Evolutionary conservation across 2,888 invertebrate genomes (phyloP).

Genomic region (Harmothoe impar): DNA sequence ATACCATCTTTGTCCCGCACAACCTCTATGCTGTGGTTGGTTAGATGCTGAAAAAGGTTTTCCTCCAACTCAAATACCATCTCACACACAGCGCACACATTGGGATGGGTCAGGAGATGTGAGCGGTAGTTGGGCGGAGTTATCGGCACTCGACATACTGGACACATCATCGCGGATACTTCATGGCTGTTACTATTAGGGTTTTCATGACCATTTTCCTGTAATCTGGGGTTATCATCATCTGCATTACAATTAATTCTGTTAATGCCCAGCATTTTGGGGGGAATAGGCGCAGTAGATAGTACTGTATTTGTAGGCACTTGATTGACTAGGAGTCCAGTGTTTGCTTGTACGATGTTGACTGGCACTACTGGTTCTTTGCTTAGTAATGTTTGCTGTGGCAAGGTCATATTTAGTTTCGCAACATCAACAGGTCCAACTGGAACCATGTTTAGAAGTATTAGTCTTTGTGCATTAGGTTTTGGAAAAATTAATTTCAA

Average conservation of each 20-base stretch:
- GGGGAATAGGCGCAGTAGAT: not conserved
- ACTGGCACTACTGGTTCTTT: not conserved
- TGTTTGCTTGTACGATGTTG: not conserved
- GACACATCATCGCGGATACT: not conserved
- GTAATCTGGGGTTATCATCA: not conserved
- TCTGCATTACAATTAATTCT: not conserved
- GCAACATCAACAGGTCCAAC: not conserved
- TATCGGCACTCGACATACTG: not conserved
- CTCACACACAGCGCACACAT: conserved; percentile 38
- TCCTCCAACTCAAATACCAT: not conserved
- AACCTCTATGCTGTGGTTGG: not conserved
- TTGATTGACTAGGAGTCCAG: not conserved
- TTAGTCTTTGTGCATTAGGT: not conserved
- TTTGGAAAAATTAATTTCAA: not conserved
- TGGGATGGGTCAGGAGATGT: conserved; percentile 39
- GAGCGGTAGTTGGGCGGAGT: not conserved
- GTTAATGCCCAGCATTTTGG: not conserved
- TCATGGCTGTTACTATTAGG: not conserved
- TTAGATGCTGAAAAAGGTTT: conserved; percentile 1
- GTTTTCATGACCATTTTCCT: not conserved
- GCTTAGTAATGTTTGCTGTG: not conserved
- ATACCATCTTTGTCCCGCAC: not conserved
- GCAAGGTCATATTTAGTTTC: not conserved
- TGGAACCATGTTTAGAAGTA: not conserved
- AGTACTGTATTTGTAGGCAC: too few relatives aligned